Conservation (phyloP, 2,888 invertebrate genomes). For the Dicyrtoma fusca region DNA sequence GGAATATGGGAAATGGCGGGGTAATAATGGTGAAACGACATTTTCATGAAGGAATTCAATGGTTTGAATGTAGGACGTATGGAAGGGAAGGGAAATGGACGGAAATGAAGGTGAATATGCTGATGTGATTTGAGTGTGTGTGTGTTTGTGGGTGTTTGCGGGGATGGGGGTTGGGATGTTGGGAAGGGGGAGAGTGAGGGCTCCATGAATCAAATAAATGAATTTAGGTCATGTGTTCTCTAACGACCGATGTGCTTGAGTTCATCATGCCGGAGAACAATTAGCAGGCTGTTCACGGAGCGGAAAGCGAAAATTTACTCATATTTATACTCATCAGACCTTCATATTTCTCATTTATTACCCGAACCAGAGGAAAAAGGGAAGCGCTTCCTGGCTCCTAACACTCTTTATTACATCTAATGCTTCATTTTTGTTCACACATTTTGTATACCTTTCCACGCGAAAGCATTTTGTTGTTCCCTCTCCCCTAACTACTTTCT, state of each 20-base stretch:
- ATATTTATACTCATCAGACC: conserved; percentile 29
- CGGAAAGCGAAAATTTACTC: conserved; percentile 19
- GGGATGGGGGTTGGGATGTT: neutral
- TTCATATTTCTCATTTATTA: conserved; percentile 38
- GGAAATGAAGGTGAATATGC: conserved; percentile 13
- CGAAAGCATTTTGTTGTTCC: neutral
- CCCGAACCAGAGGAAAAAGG: neutral
- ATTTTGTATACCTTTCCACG: neutral
- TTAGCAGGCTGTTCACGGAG: conserved; percentile 14
- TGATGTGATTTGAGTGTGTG: conserved; percentile 1
- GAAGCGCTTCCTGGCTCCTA: conserved; percentile 5
- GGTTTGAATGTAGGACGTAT: neutral
- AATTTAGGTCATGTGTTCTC: conserved; percentile 10
- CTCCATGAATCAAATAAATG: conserved; percentile 5
- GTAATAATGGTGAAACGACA: neutral
- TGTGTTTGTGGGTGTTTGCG: neutral
- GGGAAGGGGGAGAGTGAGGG: neutral
- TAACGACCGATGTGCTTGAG: conserved; percentile 12
- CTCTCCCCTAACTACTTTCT: no score
- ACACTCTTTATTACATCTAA: conserved; percentile 26
- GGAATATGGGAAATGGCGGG: neutral
- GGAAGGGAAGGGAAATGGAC: neutral
- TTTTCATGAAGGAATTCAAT: no score
- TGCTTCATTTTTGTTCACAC: conserved; percentile 24
- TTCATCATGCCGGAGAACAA: conserved; percentile 11